Base-by-base conservation (phyloP, 2,797 vertebrate genomes). In the Kryptolebias ocellatus region DNA sequence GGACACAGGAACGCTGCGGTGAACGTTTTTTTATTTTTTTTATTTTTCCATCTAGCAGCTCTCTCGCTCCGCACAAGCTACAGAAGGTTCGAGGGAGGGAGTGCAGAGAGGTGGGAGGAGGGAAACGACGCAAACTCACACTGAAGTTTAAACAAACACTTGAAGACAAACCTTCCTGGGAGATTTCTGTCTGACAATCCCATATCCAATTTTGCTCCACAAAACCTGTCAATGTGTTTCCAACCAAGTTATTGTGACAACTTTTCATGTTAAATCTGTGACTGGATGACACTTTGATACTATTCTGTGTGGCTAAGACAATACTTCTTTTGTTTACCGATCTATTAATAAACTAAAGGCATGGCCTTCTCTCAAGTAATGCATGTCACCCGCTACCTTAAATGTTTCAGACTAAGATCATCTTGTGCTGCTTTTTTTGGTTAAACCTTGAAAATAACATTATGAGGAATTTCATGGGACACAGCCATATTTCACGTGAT, bases 31-130 rank as follows among this genome's bases (percentile, higher is more conserved):
- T 37, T 37, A 5, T 37, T 37, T 37, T 37, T 44, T 44, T 44
- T 44, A 3, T 10, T 71, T 80, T 17, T 67, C 67, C 67, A 76
- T 83, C 80, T 63, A 52, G 61, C 64, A 5, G n/a, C 54, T 49
- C 74, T 82, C 74, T 74, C 46, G 66, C 9, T 70, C 71, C 78
- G 6, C 16, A 63, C 3, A 45, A 76, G 80, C 72, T 76, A 74
- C 82, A 86, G 86, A 87, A 83, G 76, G 84, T 73, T 80, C 59
- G 80, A 71, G 79, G 83, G 81, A 85, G 76, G 69, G 50, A 87
- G 79, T 72, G 74, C 59, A 49, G 74, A 55, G 18, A 73, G 59
- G 85, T 85, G 81, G 85, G 87, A 81, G 81, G 78, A 74, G 52
- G 64, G 34, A 64, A 82, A 72, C 20, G 47, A 87, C 18, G 63